Conservation (phyloP, 2,888 invertebrate genomes). For the Diadegma fenestrale region DNA sequence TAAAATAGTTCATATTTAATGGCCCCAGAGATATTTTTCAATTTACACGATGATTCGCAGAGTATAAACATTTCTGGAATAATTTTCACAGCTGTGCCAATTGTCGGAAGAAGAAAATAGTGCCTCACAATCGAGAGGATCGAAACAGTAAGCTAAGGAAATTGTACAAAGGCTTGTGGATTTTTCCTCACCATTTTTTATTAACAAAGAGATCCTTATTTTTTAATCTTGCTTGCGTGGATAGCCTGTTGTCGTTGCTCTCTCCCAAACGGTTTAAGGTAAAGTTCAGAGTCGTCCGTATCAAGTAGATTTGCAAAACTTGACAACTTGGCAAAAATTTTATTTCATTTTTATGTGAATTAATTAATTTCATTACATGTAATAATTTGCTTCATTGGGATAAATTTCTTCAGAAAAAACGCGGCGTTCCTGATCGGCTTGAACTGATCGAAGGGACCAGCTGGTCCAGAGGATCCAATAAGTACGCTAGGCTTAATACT, state of each 20-base stretch:
- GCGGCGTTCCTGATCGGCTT: slow-evolving; percentile 77
- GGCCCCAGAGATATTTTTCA: not conserved
- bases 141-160: slow-evolving; percentile 74
- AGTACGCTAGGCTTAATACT: slow-evolving; percentile 78
- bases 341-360: not conserved
- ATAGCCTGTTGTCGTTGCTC: slow-evolving; percentile 81
- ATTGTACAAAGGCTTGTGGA: not conserved
- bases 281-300: slow-evolving; percentile 32
- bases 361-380: slow-evolving; percentile 4
- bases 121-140: slow-evolving; percentile 72
- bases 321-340: not conserved
- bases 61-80: not conserved
- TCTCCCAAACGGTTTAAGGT: slow-evolving; percentile 81
- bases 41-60: not conserved
- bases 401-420: slow-evolving; percentile 75
- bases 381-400: not conserved
- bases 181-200: slow-evolving; percentile 10
- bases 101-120: slow-evolving; percentile 73
- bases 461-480: slow-evolving; percentile 78
- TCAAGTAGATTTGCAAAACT: not conserved
- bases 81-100: slow-evolving; percentile 67
- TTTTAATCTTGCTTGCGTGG: slow-evolving; percentile 73
- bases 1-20: too few relatives aligned
- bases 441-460: slow-evolving; percentile 79
- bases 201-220: slow-evolving; percentile 64